phyloP scores from a whole-genome alignment of 2,113 vertebrate species.

The Oostethus manadensis region DNA sequence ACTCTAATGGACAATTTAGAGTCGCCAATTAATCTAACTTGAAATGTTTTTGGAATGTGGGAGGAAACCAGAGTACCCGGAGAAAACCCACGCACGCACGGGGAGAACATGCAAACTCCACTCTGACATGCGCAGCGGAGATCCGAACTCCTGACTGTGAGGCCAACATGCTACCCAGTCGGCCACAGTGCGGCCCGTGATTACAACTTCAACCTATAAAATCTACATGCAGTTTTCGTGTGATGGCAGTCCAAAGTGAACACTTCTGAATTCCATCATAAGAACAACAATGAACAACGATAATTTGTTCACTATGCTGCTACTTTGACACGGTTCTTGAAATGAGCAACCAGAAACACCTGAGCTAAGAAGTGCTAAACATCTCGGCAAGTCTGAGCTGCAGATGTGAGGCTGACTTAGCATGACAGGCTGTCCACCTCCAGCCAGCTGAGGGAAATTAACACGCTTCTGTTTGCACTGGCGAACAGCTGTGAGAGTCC shows the following conservation, averaged over 20 bases:
- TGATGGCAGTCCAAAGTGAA: neutral
- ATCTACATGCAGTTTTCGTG: neutral
- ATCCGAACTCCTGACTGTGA: too few relatives aligned
- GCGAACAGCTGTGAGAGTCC: slow-evolving; percentile 18
- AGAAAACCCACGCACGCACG: too few relatives aligned
- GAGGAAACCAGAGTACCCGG: too few relatives aligned
- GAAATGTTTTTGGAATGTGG: too few relatives aligned
- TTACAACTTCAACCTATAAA: slow-evolving; percentile 1
- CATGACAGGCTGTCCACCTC: slow-evolving; percentile 26
- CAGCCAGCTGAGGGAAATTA: slow-evolving; percentile 19
- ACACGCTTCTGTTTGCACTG: slow-evolving; percentile 46
- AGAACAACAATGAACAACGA: neutral
- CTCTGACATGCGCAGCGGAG: too few relatives aligned
- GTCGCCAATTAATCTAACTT: too few relatives aligned
- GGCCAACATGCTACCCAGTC: too few relatives aligned
- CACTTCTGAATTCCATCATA: neutral
- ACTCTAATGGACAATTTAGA: too few relatives aligned
- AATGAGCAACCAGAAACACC: slow-evolving; percentile 29
- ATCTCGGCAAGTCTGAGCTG: slow-evolving; percentile 10
- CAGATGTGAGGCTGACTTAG: slow-evolving; percentile 24
- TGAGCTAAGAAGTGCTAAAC: slow-evolving; percentile 28
- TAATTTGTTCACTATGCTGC: too few relatives aligned
- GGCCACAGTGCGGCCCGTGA: too few relatives aligned
- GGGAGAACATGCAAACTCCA: too few relatives aligned
- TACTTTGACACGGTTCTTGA: slow-evolving; percentile 9